Conservation (phyloP, 2,113 vertebrate species). For the Ailurus styani region DNA sequence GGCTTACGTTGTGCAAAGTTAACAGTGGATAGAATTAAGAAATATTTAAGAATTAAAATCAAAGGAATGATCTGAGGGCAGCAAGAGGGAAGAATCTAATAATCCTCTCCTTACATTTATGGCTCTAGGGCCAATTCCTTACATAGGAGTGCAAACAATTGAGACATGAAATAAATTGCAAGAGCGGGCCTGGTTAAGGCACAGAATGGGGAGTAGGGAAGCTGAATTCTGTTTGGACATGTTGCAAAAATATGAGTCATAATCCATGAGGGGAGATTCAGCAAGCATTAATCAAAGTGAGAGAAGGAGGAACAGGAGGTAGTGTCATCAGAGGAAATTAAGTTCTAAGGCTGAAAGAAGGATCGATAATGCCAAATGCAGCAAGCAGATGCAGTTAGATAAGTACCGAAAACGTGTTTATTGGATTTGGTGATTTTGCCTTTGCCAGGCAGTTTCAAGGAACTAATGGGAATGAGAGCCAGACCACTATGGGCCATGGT, state of each 20-base stretch:
- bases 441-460: not conserved
- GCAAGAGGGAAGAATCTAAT: not conserved
- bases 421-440: not conserved
- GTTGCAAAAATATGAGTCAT: not conserved
- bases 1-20: not conserved
- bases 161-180: not conserved
- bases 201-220: not conserved
- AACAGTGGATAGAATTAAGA: not conserved
- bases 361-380: not conserved
- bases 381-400: not conserved
- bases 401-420: not conserved
- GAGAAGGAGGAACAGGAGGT: not conserved
- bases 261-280: not conserved
- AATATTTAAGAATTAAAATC: not conserved
- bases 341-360: not conserved
- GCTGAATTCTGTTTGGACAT: not conserved
- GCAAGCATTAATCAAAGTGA: not conserved
- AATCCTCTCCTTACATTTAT: not conserved
- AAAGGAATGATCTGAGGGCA: fast-evolving
- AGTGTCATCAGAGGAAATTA: constrained; percentile 10
- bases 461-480: not conserved
- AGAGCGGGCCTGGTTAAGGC: not conserved
- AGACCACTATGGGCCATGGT: not conserved
- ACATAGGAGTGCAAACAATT: not conserved
- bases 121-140: not conserved